phyloP scores from a whole-genome alignment of 2,113 vertebrate species.

The Apteryx owenii region DNA sequence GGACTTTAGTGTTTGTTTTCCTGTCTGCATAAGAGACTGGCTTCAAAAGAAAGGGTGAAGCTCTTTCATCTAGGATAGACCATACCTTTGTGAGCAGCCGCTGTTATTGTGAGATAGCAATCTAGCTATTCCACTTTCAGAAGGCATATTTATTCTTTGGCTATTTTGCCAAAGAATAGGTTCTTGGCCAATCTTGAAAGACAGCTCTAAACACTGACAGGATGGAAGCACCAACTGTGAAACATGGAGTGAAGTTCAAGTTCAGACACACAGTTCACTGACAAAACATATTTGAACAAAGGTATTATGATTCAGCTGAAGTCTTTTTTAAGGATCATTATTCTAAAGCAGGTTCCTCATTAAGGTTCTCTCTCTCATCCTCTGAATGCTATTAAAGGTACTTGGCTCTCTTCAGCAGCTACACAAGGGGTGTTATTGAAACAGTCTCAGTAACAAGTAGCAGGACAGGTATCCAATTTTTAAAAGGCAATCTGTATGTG shows the following conservation, averaged over 20 bases:
- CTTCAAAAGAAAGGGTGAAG: not conserved
- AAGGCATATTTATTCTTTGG: not conserved
- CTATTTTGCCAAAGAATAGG: not conserved
- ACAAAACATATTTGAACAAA: not conserved
- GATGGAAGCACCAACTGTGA: not conserved
- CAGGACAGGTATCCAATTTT: not conserved
- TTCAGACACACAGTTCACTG: not conserved
- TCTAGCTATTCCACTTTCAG: not conserved
- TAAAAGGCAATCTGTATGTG: rapidly evolving
- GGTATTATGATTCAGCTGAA: not conserved
- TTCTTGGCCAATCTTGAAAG: not conserved
- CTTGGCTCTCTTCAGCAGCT: not conserved
- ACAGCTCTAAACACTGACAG: not conserved
- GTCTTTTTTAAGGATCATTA: not conserved
- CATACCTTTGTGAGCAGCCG: not conserved
- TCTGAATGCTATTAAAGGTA: not conserved
- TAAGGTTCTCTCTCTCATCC: not conserved
- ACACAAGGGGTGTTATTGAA: not conserved
- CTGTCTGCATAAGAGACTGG: not conserved
- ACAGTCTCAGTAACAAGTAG: not conserved
- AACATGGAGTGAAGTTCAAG: not conserved
- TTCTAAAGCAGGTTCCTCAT: not conserved
- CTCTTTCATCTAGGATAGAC: not conserved
- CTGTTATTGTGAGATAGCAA: not conserved
- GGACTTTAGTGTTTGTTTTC: not conserved